These are phyloP conservation scores for Agonopterix arenella DNA, from an alignment of 2,888 invertebrate genomes.

Conservation along the genomic window DNA sequence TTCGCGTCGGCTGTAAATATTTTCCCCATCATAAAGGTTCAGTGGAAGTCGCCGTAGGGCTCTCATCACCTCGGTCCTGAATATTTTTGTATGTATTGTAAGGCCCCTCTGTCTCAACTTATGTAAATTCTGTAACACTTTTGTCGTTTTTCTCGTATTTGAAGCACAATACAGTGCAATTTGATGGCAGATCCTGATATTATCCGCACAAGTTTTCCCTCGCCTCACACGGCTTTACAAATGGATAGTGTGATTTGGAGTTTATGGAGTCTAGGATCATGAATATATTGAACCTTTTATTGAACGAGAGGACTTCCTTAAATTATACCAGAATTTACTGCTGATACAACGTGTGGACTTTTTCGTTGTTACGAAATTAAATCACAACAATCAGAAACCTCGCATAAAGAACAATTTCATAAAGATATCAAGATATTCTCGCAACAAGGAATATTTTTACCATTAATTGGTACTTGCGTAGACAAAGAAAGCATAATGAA, in stretches of 20 bases:
- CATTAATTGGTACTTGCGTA: slow-evolving; percentile 63
- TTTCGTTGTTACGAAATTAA: too few relatives aligned
- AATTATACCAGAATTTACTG: neutral
- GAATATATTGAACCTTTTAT: neutral
- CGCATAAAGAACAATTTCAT: too few relatives aligned
- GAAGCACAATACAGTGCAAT: slow-evolving; percentile 70
- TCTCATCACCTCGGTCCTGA: slow-evolving; percentile 70
- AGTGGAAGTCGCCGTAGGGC: slow-evolving; percentile 60
- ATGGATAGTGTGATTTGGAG: slow-evolving; percentile 52
- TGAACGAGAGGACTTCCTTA: neutral
- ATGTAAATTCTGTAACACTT: slow-evolving; percentile 75
- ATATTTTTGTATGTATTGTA: slow-evolving; percentile 64
- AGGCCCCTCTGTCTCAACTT: slow-evolving; percentile 72
- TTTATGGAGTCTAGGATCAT: neutral
- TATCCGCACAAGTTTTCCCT: slow-evolving; percentile 51
- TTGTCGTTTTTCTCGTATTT: slow-evolving; percentile 70
- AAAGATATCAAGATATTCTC: neutral
- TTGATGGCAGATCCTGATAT: slow-evolving; percentile 62
- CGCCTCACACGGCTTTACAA: slow-evolving; percentile 37
- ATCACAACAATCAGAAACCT: too few relatives aligned
- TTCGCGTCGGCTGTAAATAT: slow-evolving; percentile 63
- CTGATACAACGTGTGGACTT: neutral
- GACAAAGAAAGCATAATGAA: slow-evolving; percentile 67
- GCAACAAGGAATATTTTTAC: slow-evolving; percentile 39
- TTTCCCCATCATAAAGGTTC: slow-evolving; percentile 63